Base-by-base conservation (phyloP, 2,888 invertebrate genomes). In the Cheilosia soror region DNA sequence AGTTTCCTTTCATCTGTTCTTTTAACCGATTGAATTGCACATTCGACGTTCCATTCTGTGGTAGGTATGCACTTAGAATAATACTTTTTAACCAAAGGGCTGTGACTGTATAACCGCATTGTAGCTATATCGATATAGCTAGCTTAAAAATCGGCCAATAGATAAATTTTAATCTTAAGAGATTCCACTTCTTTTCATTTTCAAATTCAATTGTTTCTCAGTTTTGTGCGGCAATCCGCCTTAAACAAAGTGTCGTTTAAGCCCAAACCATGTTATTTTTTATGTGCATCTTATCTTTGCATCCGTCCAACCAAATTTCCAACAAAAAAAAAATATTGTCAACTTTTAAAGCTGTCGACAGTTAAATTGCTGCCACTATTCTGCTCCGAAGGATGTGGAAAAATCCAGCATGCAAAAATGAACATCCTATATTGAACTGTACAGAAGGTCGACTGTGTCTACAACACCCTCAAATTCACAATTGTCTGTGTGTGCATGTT, bases 401-500 rank as follows among this genome's bases (percentile, higher is more conserved):
- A 44, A 44, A 51, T 44, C 15, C 58, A 42, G 6, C 31, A 44
- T 49, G 5, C 63, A 65, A 75, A 77, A 78, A 55, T 78, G 78
- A 78, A 71, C 69, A 78, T 71, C 55, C 37, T 53, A 69, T 53
- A 69, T 63, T 57, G 63, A 78, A 63, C 69, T 71, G 55, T 40
- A 55, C 71, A 60, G 13, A 25, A 57, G 58, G 42, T 58, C 58
- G 37, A 15, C 27, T 15, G 29, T 60, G 37, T 51, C 63, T 42
- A 53, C 44, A 44, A 5, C 9, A 42, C 11, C 9, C 2, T 20
- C 20, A 29, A 15, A 20, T 13, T 2, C 15, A 79, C 69, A 79
- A 75, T 65, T 55, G 53, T 78, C 29, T 78, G 29, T 77, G 71
- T 76, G 53, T 57, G 69, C 40, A 44, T 75, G 65, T 71, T 57